Conservation (phyloP, 37 sponge, comb jelly and placozoan genomes). For the Beroe ovata region DNA sequence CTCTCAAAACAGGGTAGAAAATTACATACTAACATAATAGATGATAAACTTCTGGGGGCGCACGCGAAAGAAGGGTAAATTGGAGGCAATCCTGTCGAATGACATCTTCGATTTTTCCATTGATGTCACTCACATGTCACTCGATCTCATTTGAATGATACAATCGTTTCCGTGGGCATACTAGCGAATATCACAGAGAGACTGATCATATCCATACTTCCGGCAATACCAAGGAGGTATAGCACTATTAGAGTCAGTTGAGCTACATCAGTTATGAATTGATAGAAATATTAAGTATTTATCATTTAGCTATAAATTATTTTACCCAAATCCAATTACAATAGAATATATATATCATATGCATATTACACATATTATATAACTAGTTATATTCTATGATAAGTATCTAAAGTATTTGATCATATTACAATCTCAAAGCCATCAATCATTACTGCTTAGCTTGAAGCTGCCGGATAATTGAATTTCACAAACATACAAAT, state of each 20-base stretch:
- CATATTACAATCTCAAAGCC: constrained; percentile 41
- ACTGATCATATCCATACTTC: too few species aligned
- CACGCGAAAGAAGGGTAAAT: too few species aligned
- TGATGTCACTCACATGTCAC: too few species aligned
- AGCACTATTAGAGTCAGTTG: too few species aligned
- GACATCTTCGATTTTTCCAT: too few species aligned
- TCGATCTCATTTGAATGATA: too few species aligned
- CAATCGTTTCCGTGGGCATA: too few species aligned
- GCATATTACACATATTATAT: not conserved
- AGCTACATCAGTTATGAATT: not conserved
- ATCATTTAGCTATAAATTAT: constrained; percentile 64
- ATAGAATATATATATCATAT: not conserved
- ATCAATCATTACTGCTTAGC: not conserved
- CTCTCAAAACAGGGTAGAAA: not conserved
- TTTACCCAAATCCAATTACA: constrained; percentile 63
- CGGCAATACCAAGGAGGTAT: too few species aligned
- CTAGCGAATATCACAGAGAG: too few species aligned
- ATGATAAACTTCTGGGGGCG: too few species aligned
- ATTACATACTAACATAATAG: too few species aligned
- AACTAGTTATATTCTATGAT: constrained; percentile 20
- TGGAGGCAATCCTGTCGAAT: too few species aligned
- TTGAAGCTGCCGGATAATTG: not conserved
- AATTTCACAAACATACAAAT: not conserved
- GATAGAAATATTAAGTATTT: constrained; percentile 21
- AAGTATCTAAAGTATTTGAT: constrained; percentile 40